Conservation (phyloP, 1,140 invertebrate species). For the Drosophila trapezifrons region DNA sequence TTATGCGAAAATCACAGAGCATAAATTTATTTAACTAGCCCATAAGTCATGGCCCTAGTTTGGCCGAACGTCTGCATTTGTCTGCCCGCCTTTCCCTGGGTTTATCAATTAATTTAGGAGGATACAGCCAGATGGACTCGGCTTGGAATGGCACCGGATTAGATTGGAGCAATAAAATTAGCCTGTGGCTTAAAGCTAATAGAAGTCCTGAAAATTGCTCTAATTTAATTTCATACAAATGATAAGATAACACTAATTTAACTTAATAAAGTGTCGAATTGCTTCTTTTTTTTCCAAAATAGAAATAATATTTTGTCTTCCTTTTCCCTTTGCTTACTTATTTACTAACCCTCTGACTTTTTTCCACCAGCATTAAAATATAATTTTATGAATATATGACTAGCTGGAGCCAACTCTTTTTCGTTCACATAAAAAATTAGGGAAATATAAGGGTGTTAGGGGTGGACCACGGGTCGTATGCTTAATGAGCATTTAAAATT, state of each 20-base stretch:
- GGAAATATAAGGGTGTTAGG: background rate
- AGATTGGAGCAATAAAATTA: conserved; percentile 15
- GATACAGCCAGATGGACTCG: background rate
- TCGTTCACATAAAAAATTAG: conserved; percentile 10
- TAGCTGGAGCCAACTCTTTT: conserved; percentile 13
- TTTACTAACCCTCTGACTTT: background rate
- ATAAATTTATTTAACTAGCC: conserved; percentile 82
- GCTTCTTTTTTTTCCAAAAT: too few species aligned
- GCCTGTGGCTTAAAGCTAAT: conserved; percentile 8
- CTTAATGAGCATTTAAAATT: conserved; percentile 74
- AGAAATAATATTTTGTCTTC: background rate
- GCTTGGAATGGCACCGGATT: background rate
- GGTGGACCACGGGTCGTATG: conserved; percentile 34
- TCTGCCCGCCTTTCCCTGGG: conserved; percentile 10
- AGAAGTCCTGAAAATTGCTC: background rate
- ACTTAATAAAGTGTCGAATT: too few species aligned
- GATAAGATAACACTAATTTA: too few species aligned
- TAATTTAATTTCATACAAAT: background rate
- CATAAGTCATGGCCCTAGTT: conserved; percentile 70
- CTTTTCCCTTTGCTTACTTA: background rate
- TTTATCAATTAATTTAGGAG: conserved; percentile 44
- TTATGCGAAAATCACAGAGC: conserved; percentile 82
- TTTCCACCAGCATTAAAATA: background rate
- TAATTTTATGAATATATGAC: conserved; percentile 9
- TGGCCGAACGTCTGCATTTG: conserved; percentile 15